Evolutionary conservation across 2,888 invertebrate species (phyloP).

Genomic region (Archips crataeganus): DNA sequence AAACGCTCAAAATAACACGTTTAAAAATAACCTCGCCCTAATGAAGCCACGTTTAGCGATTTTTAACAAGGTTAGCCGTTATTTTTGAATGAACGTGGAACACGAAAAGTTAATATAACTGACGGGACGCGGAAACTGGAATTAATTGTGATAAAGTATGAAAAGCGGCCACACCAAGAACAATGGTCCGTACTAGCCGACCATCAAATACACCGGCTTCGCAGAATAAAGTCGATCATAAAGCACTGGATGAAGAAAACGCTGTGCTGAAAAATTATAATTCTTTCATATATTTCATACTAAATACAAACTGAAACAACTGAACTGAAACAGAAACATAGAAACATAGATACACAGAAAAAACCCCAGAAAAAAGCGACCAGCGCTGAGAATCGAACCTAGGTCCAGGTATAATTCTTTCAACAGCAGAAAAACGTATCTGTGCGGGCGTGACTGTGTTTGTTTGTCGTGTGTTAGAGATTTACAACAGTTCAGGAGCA

Average conservation of each 20-base stretch:
- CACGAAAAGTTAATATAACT: constrained; percentile 35
- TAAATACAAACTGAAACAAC: too few relatives aligned
- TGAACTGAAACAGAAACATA: too few relatives aligned
- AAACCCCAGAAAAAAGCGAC: too few relatives aligned
- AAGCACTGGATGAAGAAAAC: not conserved
- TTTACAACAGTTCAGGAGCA: too few relatives aligned
- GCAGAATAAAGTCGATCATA: not conserved
- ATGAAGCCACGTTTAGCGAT: constrained; percentile 18
- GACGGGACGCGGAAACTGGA: constrained; percentile 35
- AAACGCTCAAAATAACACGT: not conserved
- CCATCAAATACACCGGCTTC: constrained; percentile 32
- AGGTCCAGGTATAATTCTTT: not conserved
- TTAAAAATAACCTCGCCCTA: not conserved
- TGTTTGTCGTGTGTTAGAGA: too few relatives aligned
- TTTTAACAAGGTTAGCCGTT: constrained; percentile 25
- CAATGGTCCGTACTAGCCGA: constrained; percentile 33
- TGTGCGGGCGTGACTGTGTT: too few relatives aligned
- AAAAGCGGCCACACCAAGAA: constrained; percentile 33
- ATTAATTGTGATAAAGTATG: constrained; percentile 41
- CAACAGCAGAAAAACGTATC: too few relatives aligned
- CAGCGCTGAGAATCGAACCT: too few relatives aligned
- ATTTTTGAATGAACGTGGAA: constrained; percentile 32
- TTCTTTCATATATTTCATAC: too few relatives aligned
- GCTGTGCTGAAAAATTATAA: not conserved
- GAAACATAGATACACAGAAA: too few relatives aligned